These are phyloP conservation scores for Gymnodraco acuticeps DNA, from an alignment of 2,797 vertebrate species.

Conservation along the genomic window DNA sequence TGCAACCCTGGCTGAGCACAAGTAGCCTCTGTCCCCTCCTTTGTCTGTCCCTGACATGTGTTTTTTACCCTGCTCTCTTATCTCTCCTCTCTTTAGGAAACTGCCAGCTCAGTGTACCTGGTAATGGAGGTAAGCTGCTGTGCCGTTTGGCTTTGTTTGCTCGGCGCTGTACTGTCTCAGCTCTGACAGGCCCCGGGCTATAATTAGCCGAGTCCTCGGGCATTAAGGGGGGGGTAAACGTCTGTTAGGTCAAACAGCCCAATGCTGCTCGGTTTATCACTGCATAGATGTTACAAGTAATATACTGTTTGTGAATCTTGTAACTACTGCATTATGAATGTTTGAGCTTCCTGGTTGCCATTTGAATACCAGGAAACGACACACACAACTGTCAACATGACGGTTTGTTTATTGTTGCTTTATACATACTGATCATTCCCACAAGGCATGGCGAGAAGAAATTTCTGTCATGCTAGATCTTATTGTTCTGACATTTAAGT, in stretches of 20 bases:
- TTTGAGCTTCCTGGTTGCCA: neutral
- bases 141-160: constrained; percentile 66
- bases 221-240: constrained; percentile 30
- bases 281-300: neutral
- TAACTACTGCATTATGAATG: neutral
- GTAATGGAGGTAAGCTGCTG: constrained; percentile 96
- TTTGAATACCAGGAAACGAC: neutral
- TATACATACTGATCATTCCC: neutral
- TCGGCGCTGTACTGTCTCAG: constrained; percentile 56
- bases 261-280: constrained; percentile 6
- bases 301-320: neutral
- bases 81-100: constrained; percentile 86
- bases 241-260: constrained; percentile 20
- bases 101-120: constrained; percentile 96
- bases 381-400: neutral
- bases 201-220: constrained; percentile 66
- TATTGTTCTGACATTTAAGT: neutral
- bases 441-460: neutral
- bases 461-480: neutral
- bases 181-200: constrained; percentile 50
- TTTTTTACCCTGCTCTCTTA: constrained; percentile 55
- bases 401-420: neutral
- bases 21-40: constrained; percentile 42
- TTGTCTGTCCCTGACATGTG: constrained; percentile 58
- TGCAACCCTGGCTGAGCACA: neutral